A percentile compares a stretch with the other conserved stretches of the same genome.
Conservation (phyloP, 2,113 vertebrate species). For the Arothron firmamentum region DNA sequence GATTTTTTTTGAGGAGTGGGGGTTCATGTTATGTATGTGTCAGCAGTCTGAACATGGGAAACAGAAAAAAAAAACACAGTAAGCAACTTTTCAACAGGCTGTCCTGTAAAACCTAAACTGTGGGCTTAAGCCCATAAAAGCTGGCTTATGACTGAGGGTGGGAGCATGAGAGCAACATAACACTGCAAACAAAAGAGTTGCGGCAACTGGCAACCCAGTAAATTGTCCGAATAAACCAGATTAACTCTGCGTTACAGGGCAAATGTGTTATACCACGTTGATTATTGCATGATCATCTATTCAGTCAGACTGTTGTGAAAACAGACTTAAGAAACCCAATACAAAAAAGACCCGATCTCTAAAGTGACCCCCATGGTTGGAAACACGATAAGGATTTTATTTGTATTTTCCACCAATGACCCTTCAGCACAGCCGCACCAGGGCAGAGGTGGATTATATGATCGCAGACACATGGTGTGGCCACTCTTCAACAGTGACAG, state of each 20-base stretch:
- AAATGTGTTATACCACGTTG: no score
- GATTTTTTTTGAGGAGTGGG: conserved; percentile 34
- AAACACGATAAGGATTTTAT: no score
- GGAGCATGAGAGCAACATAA: conserved; percentile 43
- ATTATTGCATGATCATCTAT: no score
- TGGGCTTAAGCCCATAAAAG: conserved; percentile 67
- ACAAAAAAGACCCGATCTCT: no score
- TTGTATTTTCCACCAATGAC: neutral
- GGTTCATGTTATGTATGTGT: conserved; percentile 46
- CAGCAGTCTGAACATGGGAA: conserved; percentile 66
- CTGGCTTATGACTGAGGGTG: conserved; percentile 50
- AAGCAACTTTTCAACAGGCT: conserved; percentile 66
- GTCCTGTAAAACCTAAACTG: conserved; percentile 53
- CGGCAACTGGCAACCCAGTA: conserved; percentile 37
- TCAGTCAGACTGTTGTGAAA: no score
- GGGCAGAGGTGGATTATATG: neutral
- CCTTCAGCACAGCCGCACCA: neutral
- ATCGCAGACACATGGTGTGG: conserved; percentile 3
- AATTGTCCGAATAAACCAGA: conserved; percentile 8
- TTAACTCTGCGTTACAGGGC: neutral
- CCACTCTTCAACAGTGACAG: conserved; percentile 28
- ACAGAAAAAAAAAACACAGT: conserved; percentile 66
- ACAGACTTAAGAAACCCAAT: no score
- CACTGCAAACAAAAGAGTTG: conserved; percentile 55
- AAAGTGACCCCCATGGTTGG: no score